Evolutionary conservation across 2,888 invertebrate species (phyloP).

Genomic region (Altica lythri): DNA sequence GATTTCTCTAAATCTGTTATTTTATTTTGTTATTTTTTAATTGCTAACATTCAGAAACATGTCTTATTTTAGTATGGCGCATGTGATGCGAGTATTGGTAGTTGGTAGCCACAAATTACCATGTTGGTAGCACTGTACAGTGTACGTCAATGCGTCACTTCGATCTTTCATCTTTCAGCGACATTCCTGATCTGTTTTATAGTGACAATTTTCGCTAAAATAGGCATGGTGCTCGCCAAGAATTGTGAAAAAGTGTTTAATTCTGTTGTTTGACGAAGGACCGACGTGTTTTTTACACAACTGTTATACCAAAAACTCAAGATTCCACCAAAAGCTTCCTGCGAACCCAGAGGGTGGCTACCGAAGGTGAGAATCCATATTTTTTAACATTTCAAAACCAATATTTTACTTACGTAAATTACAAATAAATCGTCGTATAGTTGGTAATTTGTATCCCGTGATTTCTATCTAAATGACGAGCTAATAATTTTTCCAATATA

Average conservation of each 20-base stretch:
- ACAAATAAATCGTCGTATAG: not conserved
- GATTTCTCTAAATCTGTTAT: too few species aligned
- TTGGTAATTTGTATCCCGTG: not conserved
- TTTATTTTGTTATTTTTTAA: too few species aligned
- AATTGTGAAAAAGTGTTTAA: conserved; percentile 39
- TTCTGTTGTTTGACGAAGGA: conserved; percentile 51
- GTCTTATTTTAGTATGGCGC: too few species aligned
- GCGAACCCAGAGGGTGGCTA: conserved; percentile 83
- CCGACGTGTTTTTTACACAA: conserved; percentile 52
- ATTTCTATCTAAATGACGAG: too few species aligned
- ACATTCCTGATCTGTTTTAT: too few species aligned
- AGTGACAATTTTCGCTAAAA: conserved; percentile 25
- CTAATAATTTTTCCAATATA: too few species aligned
- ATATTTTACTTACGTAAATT: not conserved
- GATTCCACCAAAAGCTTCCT: conserved; percentile 80
- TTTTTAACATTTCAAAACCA: not conserved
- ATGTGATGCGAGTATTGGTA: too few species aligned
- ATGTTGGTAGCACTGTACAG: too few species aligned
- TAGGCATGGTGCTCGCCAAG: conserved; percentile 48
- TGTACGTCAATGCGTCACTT: too few species aligned
- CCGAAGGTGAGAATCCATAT: conserved; percentile 63
- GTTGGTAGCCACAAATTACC: too few species aligned
- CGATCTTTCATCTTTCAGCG: too few species aligned
- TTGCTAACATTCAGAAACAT: too few species aligned
- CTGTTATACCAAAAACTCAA: conserved; percentile 66